Base-by-base conservation (phyloP, 2,113 vertebrate genomes). In the Monopterus albus region DNA sequence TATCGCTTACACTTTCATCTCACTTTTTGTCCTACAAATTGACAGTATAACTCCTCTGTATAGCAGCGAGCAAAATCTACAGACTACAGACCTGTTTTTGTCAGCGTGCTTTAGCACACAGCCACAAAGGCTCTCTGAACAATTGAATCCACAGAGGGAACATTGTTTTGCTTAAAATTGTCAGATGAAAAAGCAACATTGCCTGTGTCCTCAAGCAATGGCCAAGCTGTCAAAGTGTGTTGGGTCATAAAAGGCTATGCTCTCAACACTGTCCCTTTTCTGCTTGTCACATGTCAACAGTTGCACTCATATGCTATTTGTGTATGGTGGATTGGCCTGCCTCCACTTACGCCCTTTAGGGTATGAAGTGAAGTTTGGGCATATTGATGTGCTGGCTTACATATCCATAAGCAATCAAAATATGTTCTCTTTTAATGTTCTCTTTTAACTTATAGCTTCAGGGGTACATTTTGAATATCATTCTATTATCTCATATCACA, bases 181-280 rank as follows among this genome's bases (percentile, higher is more conserved):
- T 91, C 83, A 91, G 78, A 89, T 85, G 82, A 87, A 91, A 88
- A 89, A 84, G 88, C 86, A 88, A 87, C 89, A 84, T 87, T 53
- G 90, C 77, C 79, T 3, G 47, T 91, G 87, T 87, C 90, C 92
- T 69, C 46, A 2, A 91, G 91, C 90, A 21, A 84, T 76, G 86
- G 88, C 90, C 91, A 87, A 91, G 92, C 91, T 93, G 91, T 92
- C 91, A 92, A 82, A 90, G 87, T 87, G 88, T 88, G 90, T 92
- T 89, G 90, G 91, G 90, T 92, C 91, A 91, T 86, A 87, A 90
- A 91, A 91, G 90, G 85, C 91, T 88, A 87, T 56, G 71, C 82
- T 87, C 90, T 90, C 87, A 82, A 91, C 90, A 89, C 87, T 88
- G 92, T 91, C 91, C 89, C 88, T 90, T 92, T 86, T 91, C 88